A percentile compares a stretch with the other conserved stretches of the same genome.
Evolutionary conservation across 2,888 invertebrate species (phyloP).

Genomic region (Cistogaster globosa): DNA sequence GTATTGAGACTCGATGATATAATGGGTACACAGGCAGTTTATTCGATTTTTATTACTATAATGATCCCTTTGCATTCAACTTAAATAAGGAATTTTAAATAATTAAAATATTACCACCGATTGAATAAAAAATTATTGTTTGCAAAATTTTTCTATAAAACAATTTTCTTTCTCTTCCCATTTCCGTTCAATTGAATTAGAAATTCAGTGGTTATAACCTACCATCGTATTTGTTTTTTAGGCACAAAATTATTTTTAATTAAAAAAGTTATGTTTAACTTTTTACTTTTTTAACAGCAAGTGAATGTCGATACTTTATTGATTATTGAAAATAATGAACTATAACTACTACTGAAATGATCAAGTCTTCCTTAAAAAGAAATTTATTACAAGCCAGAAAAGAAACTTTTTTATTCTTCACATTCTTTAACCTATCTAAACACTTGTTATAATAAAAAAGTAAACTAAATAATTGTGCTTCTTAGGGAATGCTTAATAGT

Average conservation of each 20-base stretch:
- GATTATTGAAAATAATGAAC: slow-evolving; percentile 30
- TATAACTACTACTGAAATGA: slow-evolving; percentile 54
- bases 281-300: slow-evolving; percentile 56
- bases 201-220: slow-evolving; percentile 26
- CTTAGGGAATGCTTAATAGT: slow-evolving; percentile 55
- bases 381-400: neutral
- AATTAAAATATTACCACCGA: no score
- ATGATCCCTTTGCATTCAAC: no score
- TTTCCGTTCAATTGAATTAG: slow-evolving; percentile 9
- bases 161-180: slow-evolving; percentile 64
- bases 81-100: no score
- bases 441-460: neutral
- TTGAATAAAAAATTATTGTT: no score
- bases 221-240: slow-evolving; percentile 49
- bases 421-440: neutral
- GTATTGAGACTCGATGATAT: no score
- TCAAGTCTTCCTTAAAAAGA: slow-evolving; percentile 1
- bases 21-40: no score
- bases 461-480: slow-evolving; percentile 56
- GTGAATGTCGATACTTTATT: slow-evolving; percentile 62
- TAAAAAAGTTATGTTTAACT: slow-evolving; percentile 58
- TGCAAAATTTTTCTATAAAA: neutral
- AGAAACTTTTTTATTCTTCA: neutral
- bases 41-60: no score
- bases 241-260: slow-evolving; percentile 74